Base-by-base conservation (phyloP, 2,113 vertebrate genomes). In the Pundamilia nyererei region DNA sequence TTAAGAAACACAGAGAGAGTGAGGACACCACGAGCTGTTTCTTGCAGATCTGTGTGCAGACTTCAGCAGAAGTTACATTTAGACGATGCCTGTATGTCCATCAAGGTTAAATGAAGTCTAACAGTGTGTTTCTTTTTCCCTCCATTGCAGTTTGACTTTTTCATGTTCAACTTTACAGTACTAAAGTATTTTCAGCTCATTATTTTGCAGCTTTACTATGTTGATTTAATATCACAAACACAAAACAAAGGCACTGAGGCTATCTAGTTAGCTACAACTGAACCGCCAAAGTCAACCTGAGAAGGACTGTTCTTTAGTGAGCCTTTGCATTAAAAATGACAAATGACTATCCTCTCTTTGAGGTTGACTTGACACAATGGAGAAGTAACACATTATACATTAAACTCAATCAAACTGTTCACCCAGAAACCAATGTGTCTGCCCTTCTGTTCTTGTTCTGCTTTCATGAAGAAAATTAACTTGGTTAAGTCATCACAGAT, bases 331-430 rank as follows among this genome's bases (percentile, higher is more conserved):
- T 45, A 72, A 72, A 24, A 45, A 45, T 72, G 38, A 26, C 13
- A 15, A 45, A 15, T 26, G 7, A 17, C 38, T 0, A 9, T 60
- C 56, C 62, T 55, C 24, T 58, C 17, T 10, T n/a, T 15, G 21
- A 87, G 85, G 83, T 42, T 9, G 65, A 68, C 38, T 53, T 40
- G 14, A 85, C 86, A 86, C 72, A 86, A 35, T 58, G 12, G 60
- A 81, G 14, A 86, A 15, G 40, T 81, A 35, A 87, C 86, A 88
- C 89, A 72, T 58, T 26, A 87, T 92, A 88, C 91, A 90, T 89
- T 93, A 88, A 86, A 92, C 12, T 45, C 65, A 10, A 35, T 77
- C 26, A 7, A 38, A 24, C n/a, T 62, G 47, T 62, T 84, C 54
- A 24, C 62, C 24, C 13, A 45, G 55, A 60, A 82, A 60, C 3